phyloP scores from a whole-genome alignment of 2,888 invertebrate genomes.

The Macrosoma leucophasiata region DNA sequence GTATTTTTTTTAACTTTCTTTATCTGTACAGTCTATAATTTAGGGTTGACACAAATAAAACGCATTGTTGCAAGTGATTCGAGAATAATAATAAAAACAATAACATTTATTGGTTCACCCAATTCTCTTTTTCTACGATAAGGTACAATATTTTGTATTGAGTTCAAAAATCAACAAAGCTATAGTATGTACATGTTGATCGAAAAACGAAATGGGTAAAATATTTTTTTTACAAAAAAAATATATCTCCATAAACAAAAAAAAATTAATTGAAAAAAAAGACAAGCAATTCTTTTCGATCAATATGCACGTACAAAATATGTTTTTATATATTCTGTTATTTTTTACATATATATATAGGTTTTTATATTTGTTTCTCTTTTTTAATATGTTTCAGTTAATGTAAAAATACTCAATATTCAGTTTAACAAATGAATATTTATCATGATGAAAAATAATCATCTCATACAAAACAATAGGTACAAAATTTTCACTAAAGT shows the following conservation, averaged over 20 bases:
- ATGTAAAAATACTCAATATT: slow-evolving; percentile 73
- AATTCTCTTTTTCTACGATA: slow-evolving; percentile 57
- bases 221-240: slow-evolving; percentile 12
- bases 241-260: slow-evolving; percentile 19
- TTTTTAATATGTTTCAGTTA: slow-evolving; percentile 65
- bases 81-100: slow-evolving; percentile 73
- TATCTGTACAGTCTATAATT: too few relatives aligned
- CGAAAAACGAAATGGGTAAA: slow-evolving; percentile 30
- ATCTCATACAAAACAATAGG: slow-evolving; percentile 66
- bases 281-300: slow-evolving; percentile 29
- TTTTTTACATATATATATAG: slow-evolving; percentile 57
- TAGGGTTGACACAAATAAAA: slow-evolving; percentile 48
- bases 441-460: slow-evolving; percentile 58
- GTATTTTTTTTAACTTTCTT: too few relatives aligned
- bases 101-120: slow-evolving; percentile 74
- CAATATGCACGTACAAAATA: slow-evolving; percentile 53
- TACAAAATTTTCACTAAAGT: slow-evolving; percentile 57
- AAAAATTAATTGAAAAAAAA: slow-evolving; percentile 13
- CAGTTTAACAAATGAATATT: slow-evolving; percentile 70
- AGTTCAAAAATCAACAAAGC: slow-evolving; percentile 69
- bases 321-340: slow-evolving; percentile 57
- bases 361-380: slow-evolving; percentile 53
- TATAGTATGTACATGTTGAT: slow-evolving; percentile 37
- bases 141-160: slow-evolving; percentile 71
- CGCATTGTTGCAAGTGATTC: slow-evolving; percentile 70